Percentiles rank a stretch among this genome's conserved stretches.
These are phyloP conservation scores for Callionymus lyra DNA, from an alignment of 2,113 vertebrate genomes.

Conservation along the genomic window DNA sequence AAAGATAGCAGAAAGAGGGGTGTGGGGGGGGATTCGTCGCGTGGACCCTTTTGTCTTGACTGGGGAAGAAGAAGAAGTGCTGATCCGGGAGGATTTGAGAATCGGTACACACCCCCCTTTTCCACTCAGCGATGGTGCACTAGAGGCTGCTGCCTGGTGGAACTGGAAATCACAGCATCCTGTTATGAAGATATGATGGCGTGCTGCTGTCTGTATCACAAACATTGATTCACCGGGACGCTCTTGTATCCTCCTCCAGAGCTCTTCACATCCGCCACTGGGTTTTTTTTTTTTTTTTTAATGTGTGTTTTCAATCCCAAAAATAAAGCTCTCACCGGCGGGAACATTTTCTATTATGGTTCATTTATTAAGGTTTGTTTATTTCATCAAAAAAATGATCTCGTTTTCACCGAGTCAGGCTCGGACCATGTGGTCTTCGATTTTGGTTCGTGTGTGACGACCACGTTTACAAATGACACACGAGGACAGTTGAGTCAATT, in stretches of 20 bases:
- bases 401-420: too few relatives aligned
- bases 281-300: too few relatives aligned
- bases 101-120: slow-evolving; percentile 25
- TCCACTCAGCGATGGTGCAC: slow-evolving; percentile 10
- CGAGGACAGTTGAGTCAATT: too few relatives aligned
- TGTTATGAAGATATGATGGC: slow-evolving; percentile 18
- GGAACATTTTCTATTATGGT: too few relatives aligned
- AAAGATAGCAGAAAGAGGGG: slow-evolving; percentile 42
- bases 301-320: slow-evolving; percentile 15
- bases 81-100: slow-evolving; percentile 47
- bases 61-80: slow-evolving; percentile 44
- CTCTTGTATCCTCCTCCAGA: slow-evolving; percentile 7
- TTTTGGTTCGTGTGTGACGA: too few relatives aligned
- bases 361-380: too few relatives aligned
- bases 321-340: too few relatives aligned
- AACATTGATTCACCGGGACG: slow-evolving; percentile 12
- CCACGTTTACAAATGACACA: too few relatives aligned
- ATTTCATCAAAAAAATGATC: too few relatives aligned
- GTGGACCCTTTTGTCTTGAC: slow-evolving; percentile 31
- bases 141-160: slow-evolving; percentile 18
- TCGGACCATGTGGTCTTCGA: too few relatives aligned
- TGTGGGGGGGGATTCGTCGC: slow-evolving; percentile 43
- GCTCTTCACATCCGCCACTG: slow-evolving; percentile 6
- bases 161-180: slow-evolving; percentile 29
- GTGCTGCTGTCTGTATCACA: slow-evolving; percentile 19